These are phyloP conservation scores for Strigamia maritima DNA, from an alignment of 2,888 invertebrate species.

Conservation along the genomic window DNA sequence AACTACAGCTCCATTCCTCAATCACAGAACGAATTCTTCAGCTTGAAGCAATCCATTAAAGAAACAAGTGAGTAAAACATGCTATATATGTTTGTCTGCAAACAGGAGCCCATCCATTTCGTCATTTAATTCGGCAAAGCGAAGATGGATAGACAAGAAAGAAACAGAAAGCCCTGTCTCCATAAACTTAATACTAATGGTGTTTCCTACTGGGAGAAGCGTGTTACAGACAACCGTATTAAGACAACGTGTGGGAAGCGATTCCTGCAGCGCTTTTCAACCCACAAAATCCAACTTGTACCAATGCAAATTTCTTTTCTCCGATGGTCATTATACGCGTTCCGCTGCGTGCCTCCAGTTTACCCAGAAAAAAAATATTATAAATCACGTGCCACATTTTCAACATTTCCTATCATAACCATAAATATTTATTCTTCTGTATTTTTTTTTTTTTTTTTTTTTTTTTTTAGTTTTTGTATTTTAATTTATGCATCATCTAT, in stretches of 20 bases:
- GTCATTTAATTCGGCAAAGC: neutral
- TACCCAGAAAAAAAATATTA: neutral
- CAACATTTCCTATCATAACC: neutral
- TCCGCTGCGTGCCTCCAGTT: neutral
- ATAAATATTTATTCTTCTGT: neutral
- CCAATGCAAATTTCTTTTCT: conserved; percentile 9
- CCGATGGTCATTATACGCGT: conserved; percentile 6
- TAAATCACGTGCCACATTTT: neutral
- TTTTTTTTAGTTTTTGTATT: neutral
- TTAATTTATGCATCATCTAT: too few species aligned
- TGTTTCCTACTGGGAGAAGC: conserved; percentile 20
- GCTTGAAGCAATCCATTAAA: neutral
- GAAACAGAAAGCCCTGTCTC: neutral
- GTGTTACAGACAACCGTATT: conserved; percentile 21
- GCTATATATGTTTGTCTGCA: neutral
- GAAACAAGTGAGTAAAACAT: neutral
- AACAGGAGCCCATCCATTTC: neutral
- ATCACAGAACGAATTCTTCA: neutral
- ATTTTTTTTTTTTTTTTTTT: neutral
- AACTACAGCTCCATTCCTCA: too few species aligned
- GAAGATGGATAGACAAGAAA: conserved; percentile 6
- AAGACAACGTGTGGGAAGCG: conserved; percentile 24
- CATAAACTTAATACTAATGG: conserved; percentile 29
- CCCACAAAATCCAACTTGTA: conserved; percentile 17
- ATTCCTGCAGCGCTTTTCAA: conserved; percentile 29